Percentiles rank a stretch among this genome's conserved stretches.
Conservation (phyloP, 2,797 vertebrate species). For the Silurus aristotelis region DNA sequence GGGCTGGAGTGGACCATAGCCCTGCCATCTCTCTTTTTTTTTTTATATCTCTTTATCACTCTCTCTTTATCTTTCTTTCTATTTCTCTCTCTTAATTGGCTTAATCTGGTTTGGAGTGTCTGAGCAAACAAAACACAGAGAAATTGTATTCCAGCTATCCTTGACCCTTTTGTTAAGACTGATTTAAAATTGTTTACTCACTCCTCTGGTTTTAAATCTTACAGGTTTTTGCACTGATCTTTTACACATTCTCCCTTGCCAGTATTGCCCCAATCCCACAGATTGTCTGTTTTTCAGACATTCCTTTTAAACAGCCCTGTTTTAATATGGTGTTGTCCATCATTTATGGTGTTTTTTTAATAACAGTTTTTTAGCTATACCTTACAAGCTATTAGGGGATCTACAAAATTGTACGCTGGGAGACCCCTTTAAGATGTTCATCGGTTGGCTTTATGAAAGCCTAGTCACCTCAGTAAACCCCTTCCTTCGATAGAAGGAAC, state of each 20-base stretch:
- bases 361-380: conserved; percentile 71
- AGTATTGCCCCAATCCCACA: conserved; percentile 48
- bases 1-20: conserved; percentile 66
- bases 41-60: conserved; percentile 7
- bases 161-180: conserved; percentile 76
- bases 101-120: conserved; percentile 49
- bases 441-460: conserved; percentile 78
- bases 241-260: conserved; percentile 39
- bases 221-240: conserved; percentile 56
- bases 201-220: conserved; percentile 79
- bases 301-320: conserved; percentile 64
- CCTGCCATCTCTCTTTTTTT: conserved; percentile 38
- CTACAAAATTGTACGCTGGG: conserved; percentile 73
- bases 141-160: conserved; percentile 62
- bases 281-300: conserved; percentile 50
- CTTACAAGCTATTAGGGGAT: conserved; percentile 81
- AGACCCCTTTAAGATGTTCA: conserved; percentile 78
- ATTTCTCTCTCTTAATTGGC: conserved; percentile 20
- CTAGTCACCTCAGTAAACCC: conserved; percentile 74
- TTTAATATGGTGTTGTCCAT: conserved; percentile 80
- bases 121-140: conserved; percentile 53
- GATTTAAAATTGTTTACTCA: conserved; percentile 82
- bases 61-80: neutral
- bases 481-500: conserved; percentile 66
- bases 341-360: conserved; percentile 76